Conservation (phyloP, 2,113 vertebrate species). For the Scophthalmus maximus region DNA sequence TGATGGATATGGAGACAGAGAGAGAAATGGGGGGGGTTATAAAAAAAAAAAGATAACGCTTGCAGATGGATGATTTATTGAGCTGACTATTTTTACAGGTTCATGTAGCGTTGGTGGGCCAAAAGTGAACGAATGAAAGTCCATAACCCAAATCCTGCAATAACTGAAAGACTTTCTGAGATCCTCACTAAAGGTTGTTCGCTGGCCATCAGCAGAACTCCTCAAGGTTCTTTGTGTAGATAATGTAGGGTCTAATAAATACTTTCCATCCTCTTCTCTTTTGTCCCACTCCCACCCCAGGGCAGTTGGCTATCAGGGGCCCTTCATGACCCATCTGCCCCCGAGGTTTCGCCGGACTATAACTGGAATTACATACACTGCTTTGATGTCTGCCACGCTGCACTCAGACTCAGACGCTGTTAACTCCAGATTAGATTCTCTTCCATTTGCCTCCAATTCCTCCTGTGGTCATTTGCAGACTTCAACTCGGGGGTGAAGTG, state of each 20-base stretch:
- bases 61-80: constrained; percentile 46
- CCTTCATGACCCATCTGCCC: constrained; percentile 50
- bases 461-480: constrained; percentile 50
- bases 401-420: constrained; percentile 58
- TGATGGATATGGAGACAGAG: background rate
- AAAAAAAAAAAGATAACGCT: background rate
- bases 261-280: constrained; percentile 31
- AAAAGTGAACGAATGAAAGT: constrained; percentile 3
- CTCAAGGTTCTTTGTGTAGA: constrained; percentile 23
- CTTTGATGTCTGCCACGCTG: constrained; percentile 69
- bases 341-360: constrained; percentile 6
- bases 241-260: constrained; percentile 47
- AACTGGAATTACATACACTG: constrained; percentile 37
- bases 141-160: constrained; percentile 26
- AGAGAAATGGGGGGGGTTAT: constrained; percentile 2
- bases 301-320: constrained; percentile 57
- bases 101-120: constrained; percentile 32
- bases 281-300: constrained; percentile 12
- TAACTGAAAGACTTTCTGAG: constrained; percentile 4
- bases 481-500: background rate
- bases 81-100: constrained; percentile 35
- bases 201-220: constrained; percentile 17
- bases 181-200: background rate
- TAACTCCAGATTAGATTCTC: constrained; percentile 70
- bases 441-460: constrained; percentile 62